Base-by-base conservation (phyloP, 2,797 vertebrate species). In the Hemitrygon akajei region DNA sequence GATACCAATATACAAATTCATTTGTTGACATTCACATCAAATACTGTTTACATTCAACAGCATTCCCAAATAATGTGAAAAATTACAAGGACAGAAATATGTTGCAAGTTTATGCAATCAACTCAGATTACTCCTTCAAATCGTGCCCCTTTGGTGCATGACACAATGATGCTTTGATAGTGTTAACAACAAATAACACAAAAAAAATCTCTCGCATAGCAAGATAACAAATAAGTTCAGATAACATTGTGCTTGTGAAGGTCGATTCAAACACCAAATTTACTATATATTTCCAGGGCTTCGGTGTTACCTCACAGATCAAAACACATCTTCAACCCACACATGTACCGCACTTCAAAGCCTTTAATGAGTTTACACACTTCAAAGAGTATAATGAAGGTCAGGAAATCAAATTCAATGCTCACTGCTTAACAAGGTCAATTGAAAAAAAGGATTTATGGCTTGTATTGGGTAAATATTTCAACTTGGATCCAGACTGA, bases 21-120 rank as follows among this genome's bases (percentile, higher is more conserved):
- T 87, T 87, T 6, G 56, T 18, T 63, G 18, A 56, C n/a, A 56
- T 27, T 37, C 77, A 87, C 58, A 63, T 87, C 84, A 86, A 63
- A 58, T n/a, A 87, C 27, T 60, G 58, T 87, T 60, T 60, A 87
- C 84, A 87, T 12, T 27, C 84, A 63, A 87, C 56, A 30, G 58
- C 30, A 63, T n/a, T 87, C 58, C 14, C 30, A 27, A 7, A 60
- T 14, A 63, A 30, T n/a, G 30, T 30, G 40, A 87, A 47, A 87
- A 87, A 63, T 87, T 87, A 63, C 56, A 63, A 87, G 56, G 12
- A 87, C 84, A 87, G 84, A 87, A 87, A 87, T 16, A 12, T n/a
- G 58, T 63, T 87, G 84, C 84, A 63, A 2, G 27, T 63, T 87
- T 87, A 60, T 25, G 56, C 56, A 60, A n/a, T 60, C 27, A 63